phyloP scores from a whole-genome alignment of 2,888 invertebrate species.

The Nephrotoma guestfalica region DNA sequence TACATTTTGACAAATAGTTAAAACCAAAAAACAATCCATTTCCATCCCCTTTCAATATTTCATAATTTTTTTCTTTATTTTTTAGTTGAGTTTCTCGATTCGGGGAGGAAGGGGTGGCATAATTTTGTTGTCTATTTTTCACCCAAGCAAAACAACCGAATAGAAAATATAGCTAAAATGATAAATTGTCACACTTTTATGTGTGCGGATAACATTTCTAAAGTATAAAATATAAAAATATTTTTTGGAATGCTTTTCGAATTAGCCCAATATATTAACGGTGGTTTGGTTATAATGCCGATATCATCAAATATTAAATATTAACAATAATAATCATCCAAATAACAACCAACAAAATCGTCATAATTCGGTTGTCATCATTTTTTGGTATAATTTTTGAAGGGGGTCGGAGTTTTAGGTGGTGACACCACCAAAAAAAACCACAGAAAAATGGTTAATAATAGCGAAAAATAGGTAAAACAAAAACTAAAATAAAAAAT shows the following conservation, averaged over 20 bases:
- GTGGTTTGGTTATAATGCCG: not conserved
- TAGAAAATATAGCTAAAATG: not conserved
- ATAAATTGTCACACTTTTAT: not conserved
- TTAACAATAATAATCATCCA: not conserved
- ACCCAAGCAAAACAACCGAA: not conserved
- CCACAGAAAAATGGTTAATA: not conserved
- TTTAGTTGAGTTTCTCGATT: not conserved
- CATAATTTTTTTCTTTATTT: not conserved
- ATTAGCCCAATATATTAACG: not conserved
- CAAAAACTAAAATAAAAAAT: not conserved
- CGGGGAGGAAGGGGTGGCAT: not conserved
- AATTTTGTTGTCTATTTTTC: not conserved
- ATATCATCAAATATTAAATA: not conserved
- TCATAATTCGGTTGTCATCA: not conserved
- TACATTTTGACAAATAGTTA: not conserved
- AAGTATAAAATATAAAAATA: not conserved
- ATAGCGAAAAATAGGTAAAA: not conserved
- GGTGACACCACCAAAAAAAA: not conserved
- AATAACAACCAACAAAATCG: not conserved
- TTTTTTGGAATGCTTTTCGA: not conserved
- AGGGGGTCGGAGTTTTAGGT: not conserved
- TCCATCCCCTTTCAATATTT: not conserved
- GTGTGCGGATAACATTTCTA: not conserved
- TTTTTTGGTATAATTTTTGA: not conserved
- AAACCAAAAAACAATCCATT: not conserved